Conservation (phyloP, 92 coral and sea anemone species). For the Parazoanthus darwini region DNA sequence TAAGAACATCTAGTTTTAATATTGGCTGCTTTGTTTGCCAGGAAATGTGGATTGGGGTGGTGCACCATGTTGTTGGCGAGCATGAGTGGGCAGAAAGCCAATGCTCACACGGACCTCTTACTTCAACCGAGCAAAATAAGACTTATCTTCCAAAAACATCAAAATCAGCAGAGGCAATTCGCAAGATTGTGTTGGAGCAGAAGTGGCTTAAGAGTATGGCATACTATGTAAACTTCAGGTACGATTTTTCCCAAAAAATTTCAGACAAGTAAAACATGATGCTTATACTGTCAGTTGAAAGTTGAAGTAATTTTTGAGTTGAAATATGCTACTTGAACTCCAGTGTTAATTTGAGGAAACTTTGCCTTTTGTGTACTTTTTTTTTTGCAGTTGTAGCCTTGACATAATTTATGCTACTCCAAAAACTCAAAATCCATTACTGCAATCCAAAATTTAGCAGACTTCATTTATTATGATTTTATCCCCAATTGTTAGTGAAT, state of each 20-base stretch:
- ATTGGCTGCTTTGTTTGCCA: constrained; percentile 4
- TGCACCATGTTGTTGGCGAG: constrained; percentile 64
- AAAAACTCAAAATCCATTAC: too few species aligned
- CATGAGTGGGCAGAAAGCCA: constrained; percentile 73
- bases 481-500: too few species aligned
- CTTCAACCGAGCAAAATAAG: constrained; percentile 53
- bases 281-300: background rate
- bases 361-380: background rate
- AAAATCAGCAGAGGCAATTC: constrained; percentile 57
- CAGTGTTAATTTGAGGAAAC: constrained; percentile 1
- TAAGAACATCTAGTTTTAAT: too few species aligned
- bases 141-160: constrained; percentile 43
- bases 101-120: constrained; percentile 71
- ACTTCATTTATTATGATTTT: too few species aligned
- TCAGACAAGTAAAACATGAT: background rate
- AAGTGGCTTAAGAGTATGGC: constrained; percentile 51
- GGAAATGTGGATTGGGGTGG: constrained; percentile 57
- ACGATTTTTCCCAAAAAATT: background rate
- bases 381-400: too few species aligned
- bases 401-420: too few species aligned
- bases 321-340: background rate
- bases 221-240: constrained; percentile 65
- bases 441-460: too few species aligned
- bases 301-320: too few species aligned
- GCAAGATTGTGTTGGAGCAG: constrained; percentile 56